Evolutionary conservation across 2,113 vertebrate species (phyloP).

Genomic region (Pseudonaja textilis): DNA sequence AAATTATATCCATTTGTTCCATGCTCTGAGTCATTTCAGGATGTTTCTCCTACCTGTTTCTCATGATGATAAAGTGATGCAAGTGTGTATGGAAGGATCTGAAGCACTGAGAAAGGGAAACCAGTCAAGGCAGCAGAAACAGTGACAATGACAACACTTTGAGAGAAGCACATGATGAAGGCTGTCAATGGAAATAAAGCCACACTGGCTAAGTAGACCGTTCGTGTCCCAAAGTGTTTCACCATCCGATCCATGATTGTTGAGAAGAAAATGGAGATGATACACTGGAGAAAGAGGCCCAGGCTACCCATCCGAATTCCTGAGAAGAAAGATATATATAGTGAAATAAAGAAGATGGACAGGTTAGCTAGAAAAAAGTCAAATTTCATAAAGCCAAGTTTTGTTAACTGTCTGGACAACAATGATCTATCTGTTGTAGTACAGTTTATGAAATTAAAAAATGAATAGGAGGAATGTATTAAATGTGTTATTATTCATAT

Average conservation of each 20-base stretch:
- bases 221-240: conserved; percentile 71
- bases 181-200: conserved; percentile 74
- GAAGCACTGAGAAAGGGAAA: conserved; percentile 82
- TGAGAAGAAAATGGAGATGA: conserved; percentile 81
- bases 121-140: conserved; percentile 77
- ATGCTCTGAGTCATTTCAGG: not conserved
- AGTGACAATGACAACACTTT: conserved; percentile 74
- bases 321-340: conserved; percentile 37
- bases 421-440: not conserved
- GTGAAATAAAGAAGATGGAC: not conserved
- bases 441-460: not conserved
- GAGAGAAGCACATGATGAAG: conserved; percentile 78
- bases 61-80: conserved; percentile 84
- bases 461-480: not conserved
- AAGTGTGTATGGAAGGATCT: conserved; percentile 85
- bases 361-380: not conserved
- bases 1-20: not conserved
- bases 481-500: not conserved
- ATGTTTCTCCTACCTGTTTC: conserved; percentile 69
- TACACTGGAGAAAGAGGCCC: conserved; percentile 86
- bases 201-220: conserved; percentile 79
- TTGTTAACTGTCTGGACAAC: not conserved
- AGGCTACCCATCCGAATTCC: conserved; percentile 86
- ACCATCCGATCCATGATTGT: conserved; percentile 82
- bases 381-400: not conserved